Conservation (phyloP, 2,797 vertebrate species). For the Prunella strophiata region DNA sequence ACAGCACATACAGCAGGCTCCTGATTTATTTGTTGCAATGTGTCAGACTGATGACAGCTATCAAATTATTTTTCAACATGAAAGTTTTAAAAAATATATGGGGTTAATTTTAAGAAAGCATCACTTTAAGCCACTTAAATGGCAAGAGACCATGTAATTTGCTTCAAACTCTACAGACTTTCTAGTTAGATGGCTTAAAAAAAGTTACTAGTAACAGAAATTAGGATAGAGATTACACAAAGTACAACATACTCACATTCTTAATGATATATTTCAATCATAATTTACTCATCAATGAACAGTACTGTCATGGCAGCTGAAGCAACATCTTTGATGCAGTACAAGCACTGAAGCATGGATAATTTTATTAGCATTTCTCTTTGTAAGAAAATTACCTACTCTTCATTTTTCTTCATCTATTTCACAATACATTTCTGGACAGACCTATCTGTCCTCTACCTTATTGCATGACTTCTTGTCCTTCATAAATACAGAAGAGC, state of each 20-base stretch:
- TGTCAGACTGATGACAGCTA: not conserved
- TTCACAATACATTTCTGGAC: not conserved
- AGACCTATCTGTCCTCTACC: not conserved
- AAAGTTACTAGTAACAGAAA: not conserved
- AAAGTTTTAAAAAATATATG: not conserved
- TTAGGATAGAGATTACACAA: not conserved
- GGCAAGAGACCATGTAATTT: not conserved
- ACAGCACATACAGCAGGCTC: not conserved
- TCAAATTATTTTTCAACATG: not conserved
- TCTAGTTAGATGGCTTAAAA: not conserved
- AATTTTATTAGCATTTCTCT: not conserved
- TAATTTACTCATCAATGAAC: not conserved
- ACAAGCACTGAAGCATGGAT: not conserved
- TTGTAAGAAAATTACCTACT: not conserved
- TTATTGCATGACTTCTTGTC: not conserved
- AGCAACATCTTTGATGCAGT: not conserved
- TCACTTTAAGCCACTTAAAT: not conserved
- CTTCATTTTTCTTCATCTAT: not conserved
- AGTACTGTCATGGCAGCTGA: not conserved
- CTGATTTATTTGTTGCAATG: constrained; percentile 2
- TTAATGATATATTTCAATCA: not conserved
- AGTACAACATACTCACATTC: not conserved
- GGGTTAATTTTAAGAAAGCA: not conserved
- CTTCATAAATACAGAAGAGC: not conserved
- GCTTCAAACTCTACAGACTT: not conserved